Base-by-base conservation (phyloP, 2,888 invertebrate species). In the Corythucha ciliata region DNA sequence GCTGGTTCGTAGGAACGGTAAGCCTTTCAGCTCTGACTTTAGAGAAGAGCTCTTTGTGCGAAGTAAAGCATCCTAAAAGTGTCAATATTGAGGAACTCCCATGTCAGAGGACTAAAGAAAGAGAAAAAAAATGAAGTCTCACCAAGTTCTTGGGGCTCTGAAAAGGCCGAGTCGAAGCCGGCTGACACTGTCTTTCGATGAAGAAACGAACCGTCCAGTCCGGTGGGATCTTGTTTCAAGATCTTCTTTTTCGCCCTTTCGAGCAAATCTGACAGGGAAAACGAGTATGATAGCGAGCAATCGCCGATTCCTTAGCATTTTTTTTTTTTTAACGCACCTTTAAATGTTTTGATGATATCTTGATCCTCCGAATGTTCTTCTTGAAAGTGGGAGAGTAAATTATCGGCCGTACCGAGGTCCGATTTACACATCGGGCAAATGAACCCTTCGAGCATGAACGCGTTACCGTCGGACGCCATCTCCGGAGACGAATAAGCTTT, bases 351-450 rank as follows among this genome's bases (percentile, higher is more conserved):
- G 14, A 88, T 67, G 45, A 87, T 79, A 68, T 87, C 88, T 63
- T 86, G 83, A 63, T 90, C 88, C 66, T 92, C 87, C 52, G 82
- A 81, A 68, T 96, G 94, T 48, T 79, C 74, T 55, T 82, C 83
- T 68, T 92, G 89, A 65, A 94, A 94, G 70, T 96, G 96, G 59
- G 78, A 76, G 48, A 87, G 83, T 50, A 96, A 73, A 65, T 84
- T 82, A 47, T 79, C 76, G 5, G 89, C 81, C 12, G 89, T 85
- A 65, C 87, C 85, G 40, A 91, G 75, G 68, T 96, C 93, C 32
- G 82, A 81, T 71, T 89, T 84, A 65, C 96, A 96, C 62, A 93
- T 88, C 0, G 96, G 94, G 68, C 96, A 96, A 8, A 96, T 73
- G 66, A 96, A 94, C 4, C 96, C 96, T 69, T 96, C 93, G 54